Evolutionary conservation across 2,888 invertebrate species (phyloP).

Genomic region (Ceramica pisi): DNA sequence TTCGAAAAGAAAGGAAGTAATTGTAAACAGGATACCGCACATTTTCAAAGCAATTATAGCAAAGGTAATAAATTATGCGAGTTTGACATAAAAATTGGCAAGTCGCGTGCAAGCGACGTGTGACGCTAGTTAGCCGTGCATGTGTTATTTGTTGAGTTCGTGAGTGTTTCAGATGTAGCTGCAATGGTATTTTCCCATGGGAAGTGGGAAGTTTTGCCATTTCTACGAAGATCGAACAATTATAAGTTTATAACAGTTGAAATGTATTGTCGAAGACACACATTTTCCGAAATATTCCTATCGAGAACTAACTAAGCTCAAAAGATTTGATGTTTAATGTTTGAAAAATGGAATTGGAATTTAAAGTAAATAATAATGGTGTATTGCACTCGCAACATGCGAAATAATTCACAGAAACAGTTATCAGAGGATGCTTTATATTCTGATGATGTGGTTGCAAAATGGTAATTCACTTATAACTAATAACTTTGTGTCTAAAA

Average conservation of each 20-base stretch:
- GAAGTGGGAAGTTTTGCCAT: conserved; percentile 40
- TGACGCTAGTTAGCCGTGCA: conserved; percentile 17
- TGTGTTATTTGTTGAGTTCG: conserved; percentile 39
- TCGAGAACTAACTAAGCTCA: no score
- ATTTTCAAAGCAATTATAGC: conserved; percentile 4
- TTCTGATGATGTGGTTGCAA: background rate
- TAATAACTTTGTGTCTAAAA: background rate
- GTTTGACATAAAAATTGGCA: conserved; percentile 45
- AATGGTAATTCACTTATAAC: background rate
- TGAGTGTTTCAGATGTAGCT: conserved; percentile 48
- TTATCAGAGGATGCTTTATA: background rate
- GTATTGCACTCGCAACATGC: no score
- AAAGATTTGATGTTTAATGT: no score
- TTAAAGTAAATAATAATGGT: no score
- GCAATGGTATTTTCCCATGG: conserved; percentile 49
- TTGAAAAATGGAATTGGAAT: no score
- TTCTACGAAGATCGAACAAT: conserved; percentile 30
- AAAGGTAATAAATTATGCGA: conserved; percentile 11
- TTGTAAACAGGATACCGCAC: background rate
- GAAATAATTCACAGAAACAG: background rate
- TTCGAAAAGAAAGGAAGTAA: background rate
- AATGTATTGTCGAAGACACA: background rate
- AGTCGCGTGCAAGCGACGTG: conserved; percentile 34
- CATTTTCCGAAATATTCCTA: background rate
- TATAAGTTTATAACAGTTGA: background rate